Base-by-base conservation (phyloP, 2,888 invertebrate genomes). In the Drosophila testacea region DNA sequence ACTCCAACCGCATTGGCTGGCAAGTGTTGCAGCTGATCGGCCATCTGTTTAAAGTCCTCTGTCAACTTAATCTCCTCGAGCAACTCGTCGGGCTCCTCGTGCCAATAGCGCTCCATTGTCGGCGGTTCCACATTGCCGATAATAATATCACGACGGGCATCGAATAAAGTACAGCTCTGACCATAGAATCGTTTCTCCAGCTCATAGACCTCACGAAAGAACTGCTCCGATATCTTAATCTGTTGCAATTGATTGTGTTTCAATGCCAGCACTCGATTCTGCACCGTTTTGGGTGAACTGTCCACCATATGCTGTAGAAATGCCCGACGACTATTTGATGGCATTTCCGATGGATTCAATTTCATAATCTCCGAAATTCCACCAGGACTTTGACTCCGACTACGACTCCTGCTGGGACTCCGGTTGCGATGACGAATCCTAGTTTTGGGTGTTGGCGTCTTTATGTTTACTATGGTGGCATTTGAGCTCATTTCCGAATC, bases 221-320 rank as follows among this genome's bases (percentile, higher is more conserved):
- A 80, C 52, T 82, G 68, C 48, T 82, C 82, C 4, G 82, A 71
- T 6, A 82, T 80, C 27, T 64, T 77, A 0, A 81, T 71, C 61
- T 77, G 77, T 46, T 81, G 70, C 68, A 81, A 42, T 46, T 81
- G 81, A 71, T 79, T 73, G 51, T 80, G 76, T 47, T 81, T 81
- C 4, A 81, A 13, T 0, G 80, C 80, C 47, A 80, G 41, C 38
- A 81, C 62, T 0, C 81, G 73, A 77, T 81, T 81, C 1, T 73
- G 54, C 10, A 81, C 73, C 9, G 67, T 13, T 10, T 65, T 54
- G 6, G 81, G 81, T 52, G 80, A 38, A 34, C 39, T 57, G 1
- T 78, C 66, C 10, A 81, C 80, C 80, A 79, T 78, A 7, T 80
- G 65, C 63, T 81, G 80, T 4, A 81, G 66, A 6, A 79, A 77